Conservation (phyloP, 2,113 vertebrate species). For the Oncorhynchus nerka region DNA sequence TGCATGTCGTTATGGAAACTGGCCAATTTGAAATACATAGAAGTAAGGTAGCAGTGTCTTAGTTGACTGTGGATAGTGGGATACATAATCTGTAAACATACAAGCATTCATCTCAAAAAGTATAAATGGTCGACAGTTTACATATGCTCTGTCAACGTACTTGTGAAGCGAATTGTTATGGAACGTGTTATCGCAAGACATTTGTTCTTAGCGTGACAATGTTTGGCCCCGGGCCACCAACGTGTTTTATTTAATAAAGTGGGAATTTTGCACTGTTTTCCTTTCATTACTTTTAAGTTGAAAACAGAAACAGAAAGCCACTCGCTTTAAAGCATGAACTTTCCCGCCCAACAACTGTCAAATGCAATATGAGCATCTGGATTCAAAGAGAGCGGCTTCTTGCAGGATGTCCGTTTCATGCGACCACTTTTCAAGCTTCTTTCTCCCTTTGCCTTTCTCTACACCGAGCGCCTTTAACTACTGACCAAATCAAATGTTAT, state of each 20-base stretch:
- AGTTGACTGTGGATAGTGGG: neutral
- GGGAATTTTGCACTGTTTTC: slow-evolving; percentile 98
- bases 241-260: slow-evolving; percentile 99
- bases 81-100: neutral
- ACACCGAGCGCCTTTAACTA: slow-evolving; percentile 58
- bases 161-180: slow-evolving; percentile 68
- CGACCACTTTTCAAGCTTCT: slow-evolving; percentile 77
- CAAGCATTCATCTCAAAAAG: slow-evolving; percentile 12
- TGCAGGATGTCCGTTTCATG: slow-evolving; percentile 91
- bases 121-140: slow-evolving; percentile 29
- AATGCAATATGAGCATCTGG: slow-evolving; percentile 90
- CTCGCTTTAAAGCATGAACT: slow-evolving; percentile 90
- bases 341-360: slow-evolving; percentile 86
- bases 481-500: too few relatives aligned
- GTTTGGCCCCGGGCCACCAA: slow-evolving; percentile 89
- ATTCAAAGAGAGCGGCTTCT: slow-evolving; percentile 73
- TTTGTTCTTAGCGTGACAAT: slow-evolving; percentile 95
- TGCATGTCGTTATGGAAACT: too few relatives aligned
- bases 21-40: too few relatives aligned
- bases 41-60: neutral
- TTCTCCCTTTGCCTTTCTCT: slow-evolving; percentile 75
- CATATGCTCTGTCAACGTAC: slow-evolving; percentile 22
- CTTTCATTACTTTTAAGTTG: slow-evolving; percentile 98
- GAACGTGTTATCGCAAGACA: slow-evolving; percentile 81
- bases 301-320: slow-evolving; percentile 95